Conservation (phyloP, 2,113 vertebrate species). For the Globicephala melas region DNA sequence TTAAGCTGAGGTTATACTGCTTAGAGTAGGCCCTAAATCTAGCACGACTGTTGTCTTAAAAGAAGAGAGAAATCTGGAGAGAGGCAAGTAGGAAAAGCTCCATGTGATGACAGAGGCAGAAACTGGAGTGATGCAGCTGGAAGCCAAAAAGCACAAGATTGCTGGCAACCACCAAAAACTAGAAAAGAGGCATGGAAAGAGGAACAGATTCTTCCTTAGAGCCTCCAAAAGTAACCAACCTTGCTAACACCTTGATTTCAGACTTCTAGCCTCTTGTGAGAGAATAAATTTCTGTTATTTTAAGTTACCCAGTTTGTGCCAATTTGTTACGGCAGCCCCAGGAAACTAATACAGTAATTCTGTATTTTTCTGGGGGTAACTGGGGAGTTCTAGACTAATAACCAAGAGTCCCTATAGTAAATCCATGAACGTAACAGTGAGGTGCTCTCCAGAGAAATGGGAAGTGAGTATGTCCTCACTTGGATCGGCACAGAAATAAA, state of each 20-base stretch:
- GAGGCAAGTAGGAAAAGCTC: background rate
- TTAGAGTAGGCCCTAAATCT: background rate
- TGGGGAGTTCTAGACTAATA: background rate
- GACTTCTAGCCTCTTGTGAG: background rate
- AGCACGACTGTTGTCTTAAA: background rate
- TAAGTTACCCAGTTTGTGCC: background rate
- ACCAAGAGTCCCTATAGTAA: background rate
- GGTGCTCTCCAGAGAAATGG: background rate
- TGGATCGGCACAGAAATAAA: background rate
- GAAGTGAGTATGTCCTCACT: background rate
- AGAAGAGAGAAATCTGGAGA: background rate
- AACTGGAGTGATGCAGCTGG: background rate
- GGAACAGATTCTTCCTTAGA: background rate
- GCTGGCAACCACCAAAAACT: background rate
- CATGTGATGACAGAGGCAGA: background rate
- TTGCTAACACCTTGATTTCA: background rate
- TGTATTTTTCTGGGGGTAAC: background rate
- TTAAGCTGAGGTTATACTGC: background rate
- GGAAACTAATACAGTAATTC: background rate
- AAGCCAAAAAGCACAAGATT: constrained; percentile 20
- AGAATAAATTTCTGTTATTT: background rate
- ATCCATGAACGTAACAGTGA: background rate
- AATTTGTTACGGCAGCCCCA: background rate
- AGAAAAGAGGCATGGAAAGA: background rate
- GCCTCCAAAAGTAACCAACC: background rate